Evolutionary conservation across 2,888 invertebrate genomes (phyloP), one percentile per base, ranked within the genome.

Genomic region (Eubasilissa splendida): DNA sequence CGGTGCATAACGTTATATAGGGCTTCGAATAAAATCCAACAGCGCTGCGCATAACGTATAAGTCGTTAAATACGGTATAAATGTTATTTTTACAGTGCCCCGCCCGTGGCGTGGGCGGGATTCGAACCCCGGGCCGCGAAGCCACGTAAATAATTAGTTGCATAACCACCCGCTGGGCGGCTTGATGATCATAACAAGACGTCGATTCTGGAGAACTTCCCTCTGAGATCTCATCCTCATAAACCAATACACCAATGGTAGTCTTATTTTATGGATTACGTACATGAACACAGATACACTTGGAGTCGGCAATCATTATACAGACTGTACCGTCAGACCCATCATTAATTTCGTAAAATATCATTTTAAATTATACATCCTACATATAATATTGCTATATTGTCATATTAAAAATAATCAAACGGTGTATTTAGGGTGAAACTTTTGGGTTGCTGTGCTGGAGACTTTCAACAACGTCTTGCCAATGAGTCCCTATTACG

Each of bases 151-250:
- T 80, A 82, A 82, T 82, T 82, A 77, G 82, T 77, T 60, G 42
- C 65, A 31, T 68, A 77, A 31, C 70, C 79, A 33, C 82, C 76
- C 68, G 80, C 82, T 80, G 82, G n/a, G 79, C 12, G 73, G 33
- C 74, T 76, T 82, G 80, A 82, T 82, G 82, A 80, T 75, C 71
- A 58, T 60, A 73, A 80, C 80, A 74, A 80, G 77, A 58, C 80
- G 66, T 74, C 60, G 77, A 66, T 42, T 53, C 60, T 52, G 71
- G 59, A 54, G 54, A 33, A 33, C 71, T 73, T 73, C 71, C 33
- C 71, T 50, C 33, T 33, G 71, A 60, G 60, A 73, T 56, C 70
- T 33, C 71, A 42, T 56, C 50, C 71, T 5, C 11, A 12, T 10
- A 52, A 42, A 42, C 42, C 58, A 71, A 56, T 12, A 58, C 71